Conservation (phyloP, 2,888 invertebrate genomes). For the Stomorhina lunata region DNA sequence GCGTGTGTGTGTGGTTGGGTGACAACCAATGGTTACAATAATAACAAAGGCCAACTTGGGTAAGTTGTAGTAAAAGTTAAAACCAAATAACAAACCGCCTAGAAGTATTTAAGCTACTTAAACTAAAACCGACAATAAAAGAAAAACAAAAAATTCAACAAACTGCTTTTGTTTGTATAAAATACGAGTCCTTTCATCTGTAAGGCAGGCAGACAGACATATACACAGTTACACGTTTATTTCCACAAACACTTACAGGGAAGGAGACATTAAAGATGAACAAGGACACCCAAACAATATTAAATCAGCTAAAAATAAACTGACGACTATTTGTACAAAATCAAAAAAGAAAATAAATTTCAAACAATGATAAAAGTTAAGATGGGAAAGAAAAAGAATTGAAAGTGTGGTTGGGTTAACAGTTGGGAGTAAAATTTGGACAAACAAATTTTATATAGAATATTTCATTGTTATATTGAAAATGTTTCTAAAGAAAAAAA, state of each 20-base stretch:
- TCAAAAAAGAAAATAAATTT: background rate
- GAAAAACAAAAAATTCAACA: constrained; percentile 20
- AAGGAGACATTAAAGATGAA: too few species aligned
- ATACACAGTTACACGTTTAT: background rate
- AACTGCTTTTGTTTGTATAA: background rate
- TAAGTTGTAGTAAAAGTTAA: constrained; percentile 22
- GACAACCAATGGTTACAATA: background rate
- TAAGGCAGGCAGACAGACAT: background rate
- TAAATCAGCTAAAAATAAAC: background rate
- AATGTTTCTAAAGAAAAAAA: too few species aligned
- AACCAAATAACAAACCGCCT: constrained; percentile 42
- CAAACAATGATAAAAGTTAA: background rate
- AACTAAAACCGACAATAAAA: constrained; percentile 33
- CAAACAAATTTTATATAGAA: too few species aligned
- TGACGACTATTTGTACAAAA: background rate
- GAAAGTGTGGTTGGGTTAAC: too few species aligned
- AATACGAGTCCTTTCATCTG: constrained; percentile 6
- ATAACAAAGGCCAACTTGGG: background rate
- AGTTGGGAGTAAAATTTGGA: too few species aligned
- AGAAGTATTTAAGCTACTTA: constrained; percentile 51
- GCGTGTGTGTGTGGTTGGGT: background rate
- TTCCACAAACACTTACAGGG: too few species aligned
- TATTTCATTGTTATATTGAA: too few species aligned
- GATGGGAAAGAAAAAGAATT: background rate
- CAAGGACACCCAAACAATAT: background rate